phyloP scores from a whole-genome alignment of 2,888 invertebrate genomes.

The Strigamia maritima region DNA sequence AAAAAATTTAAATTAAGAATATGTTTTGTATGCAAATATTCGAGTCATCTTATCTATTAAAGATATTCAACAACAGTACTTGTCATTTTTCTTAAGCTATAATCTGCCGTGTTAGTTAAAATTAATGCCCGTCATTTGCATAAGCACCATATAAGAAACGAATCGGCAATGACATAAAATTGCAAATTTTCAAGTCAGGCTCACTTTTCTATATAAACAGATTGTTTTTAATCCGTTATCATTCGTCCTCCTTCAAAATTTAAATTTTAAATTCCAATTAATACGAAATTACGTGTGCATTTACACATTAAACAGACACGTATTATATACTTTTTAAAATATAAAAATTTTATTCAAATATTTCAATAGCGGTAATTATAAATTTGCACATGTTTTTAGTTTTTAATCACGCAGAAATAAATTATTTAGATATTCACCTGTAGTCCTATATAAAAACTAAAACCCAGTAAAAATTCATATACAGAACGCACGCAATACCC shows the following conservation, averaged over 20 bases:
- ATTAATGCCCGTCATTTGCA: slow-evolving; percentile 12
- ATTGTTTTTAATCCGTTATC: slow-evolving; percentile 18
- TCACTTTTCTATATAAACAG: slow-evolving; percentile 20
- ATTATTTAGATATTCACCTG: too few relatives aligned
- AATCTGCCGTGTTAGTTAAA: slow-evolving; percentile 25
- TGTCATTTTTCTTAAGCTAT: slow-evolving; percentile 22
- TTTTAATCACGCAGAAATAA: too few relatives aligned
- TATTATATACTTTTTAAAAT: background rate
- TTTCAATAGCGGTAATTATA: background rate
- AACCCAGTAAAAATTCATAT: too few relatives aligned
- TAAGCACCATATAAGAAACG: slow-evolving; percentile 21
- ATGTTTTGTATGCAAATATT: slow-evolving; percentile 9
- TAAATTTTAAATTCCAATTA: slow-evolving; percentile 15
- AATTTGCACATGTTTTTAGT: too few relatives aligned
- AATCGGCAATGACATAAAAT: slow-evolving; percentile 28
- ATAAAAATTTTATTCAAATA: background rate
- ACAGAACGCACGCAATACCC: too few relatives aligned
- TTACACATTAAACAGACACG: background rate
- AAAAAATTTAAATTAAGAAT: slow-evolving; percentile 13
- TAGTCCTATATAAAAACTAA: too few relatives aligned
- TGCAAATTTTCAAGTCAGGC: background rate
- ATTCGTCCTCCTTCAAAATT: background rate
- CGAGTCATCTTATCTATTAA: background rate
- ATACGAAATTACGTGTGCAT: background rate
- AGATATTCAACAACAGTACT: slow-evolving; percentile 14